Evolutionary conservation across 1,140 invertebrate genomes (phyloP).

Genomic region (Coelopa frigida): DNA sequence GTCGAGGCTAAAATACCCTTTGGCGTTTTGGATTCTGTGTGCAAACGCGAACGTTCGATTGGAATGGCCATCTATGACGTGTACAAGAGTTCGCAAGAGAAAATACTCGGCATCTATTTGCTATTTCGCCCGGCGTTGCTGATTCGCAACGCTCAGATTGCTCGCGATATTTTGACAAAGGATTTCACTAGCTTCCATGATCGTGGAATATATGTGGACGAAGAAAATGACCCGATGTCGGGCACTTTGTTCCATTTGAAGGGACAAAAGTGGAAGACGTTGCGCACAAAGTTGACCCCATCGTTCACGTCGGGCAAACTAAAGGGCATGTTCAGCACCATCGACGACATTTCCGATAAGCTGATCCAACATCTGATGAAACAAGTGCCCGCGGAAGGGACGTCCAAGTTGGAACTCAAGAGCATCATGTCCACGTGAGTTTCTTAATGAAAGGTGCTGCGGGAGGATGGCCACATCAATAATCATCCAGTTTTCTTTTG

Average conservation of each 20-base stretch:
- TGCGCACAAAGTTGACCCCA: conserved; percentile 47
- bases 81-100: conserved; percentile 23
- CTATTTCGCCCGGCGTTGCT: conserved; percentile 41
- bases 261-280: conserved; percentile 44
- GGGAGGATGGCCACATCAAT: no score
- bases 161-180: conserved; percentile 43
- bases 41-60: conserved; percentile 23
- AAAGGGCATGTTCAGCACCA: conserved; percentile 46
- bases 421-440: conserved; percentile 11
- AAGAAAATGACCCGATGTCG: conserved; percentile 27
- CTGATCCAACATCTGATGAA: conserved; percentile 22
- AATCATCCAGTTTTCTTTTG: background rate
- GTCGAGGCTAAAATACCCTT: conserved; percentile 23
- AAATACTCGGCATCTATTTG: conserved; percentile 35
- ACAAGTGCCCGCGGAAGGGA: conserved; percentile 16
- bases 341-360: conserved; percentile 36
- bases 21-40: conserved; percentile 24
- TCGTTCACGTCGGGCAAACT: conserved; percentile 50
- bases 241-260: conserved; percentile 41
- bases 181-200: conserved; percentile 46
- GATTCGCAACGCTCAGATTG: conserved; percentile 46
- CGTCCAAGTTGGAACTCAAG: conserved; percentile 8
- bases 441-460: background rate
- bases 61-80: conserved; percentile 33
- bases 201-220: conserved; percentile 42